These are phyloP conservation scores for Bombus vancouverensis DNA, from an alignment of 1,140 invertebrate species.

Conservation along the genomic window DNA sequence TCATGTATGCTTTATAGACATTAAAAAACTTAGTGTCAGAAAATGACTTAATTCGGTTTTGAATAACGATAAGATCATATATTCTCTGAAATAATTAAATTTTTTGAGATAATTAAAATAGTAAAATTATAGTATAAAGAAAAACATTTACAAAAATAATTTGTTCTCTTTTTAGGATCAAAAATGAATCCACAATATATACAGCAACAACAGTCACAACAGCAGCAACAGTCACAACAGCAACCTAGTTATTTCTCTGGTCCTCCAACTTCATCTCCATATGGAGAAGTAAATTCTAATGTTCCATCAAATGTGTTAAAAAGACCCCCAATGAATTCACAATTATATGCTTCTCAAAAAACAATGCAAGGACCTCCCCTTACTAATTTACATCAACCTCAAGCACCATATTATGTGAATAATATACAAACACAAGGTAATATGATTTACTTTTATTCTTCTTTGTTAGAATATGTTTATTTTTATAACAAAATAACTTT, in stretches of 20 bases:
- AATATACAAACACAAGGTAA: conserved; percentile 53
- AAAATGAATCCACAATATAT: conserved; percentile 77
- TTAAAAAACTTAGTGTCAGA: not conserved
- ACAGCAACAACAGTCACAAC: conserved; percentile 70
- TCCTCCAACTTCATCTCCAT: conserved; percentile 57
- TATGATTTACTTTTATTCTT: not conserved
- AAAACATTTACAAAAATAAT: not conserved
- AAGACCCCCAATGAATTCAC: conserved; percentile 44
- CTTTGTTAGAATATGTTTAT: not conserved
- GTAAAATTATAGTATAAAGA: not conserved
- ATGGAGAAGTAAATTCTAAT: conserved; percentile 68
- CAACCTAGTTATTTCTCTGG: conserved; percentile 60
- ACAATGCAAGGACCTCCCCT: conserved; percentile 47
- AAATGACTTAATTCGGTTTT: not conserved
- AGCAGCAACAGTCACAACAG: conserved; percentile 64
- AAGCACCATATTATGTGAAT: conserved; percentile 64
- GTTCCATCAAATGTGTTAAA: conserved; percentile 59
- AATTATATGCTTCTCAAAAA: conserved; percentile 61
- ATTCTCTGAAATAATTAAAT: not conserved
- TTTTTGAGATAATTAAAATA: not conserved
- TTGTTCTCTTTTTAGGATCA: conserved; percentile 35
- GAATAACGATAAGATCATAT: not conserved
- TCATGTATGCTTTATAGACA: not conserved
- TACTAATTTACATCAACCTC: conserved; percentile 50
- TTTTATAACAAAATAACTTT: conserved; percentile 19